These are phyloP conservation scores for Halictus ligatus DNA, from an alignment of 2,888 invertebrate genomes.

Conservation along the genomic window DNA sequence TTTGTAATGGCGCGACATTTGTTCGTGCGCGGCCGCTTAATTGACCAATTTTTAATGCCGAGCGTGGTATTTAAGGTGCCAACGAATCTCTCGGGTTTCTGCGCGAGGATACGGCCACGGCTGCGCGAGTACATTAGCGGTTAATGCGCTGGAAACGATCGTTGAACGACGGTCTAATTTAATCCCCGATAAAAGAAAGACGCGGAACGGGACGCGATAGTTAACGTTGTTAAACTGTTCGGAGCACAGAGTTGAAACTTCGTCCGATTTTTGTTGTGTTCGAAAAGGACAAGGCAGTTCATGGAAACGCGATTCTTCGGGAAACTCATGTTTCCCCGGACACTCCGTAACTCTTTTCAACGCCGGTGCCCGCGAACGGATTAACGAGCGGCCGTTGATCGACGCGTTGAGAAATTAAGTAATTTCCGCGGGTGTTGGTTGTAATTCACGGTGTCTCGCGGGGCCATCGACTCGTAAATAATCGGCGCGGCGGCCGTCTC, in stretches of 20 bases:
- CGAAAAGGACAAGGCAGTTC: no score
- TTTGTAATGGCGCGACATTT: slow-evolving; percentile 63
- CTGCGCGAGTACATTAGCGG: slow-evolving; percentile 43
- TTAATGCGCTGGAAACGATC: slow-evolving; percentile 51
- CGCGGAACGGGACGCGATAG: no score
- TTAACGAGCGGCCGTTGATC: slow-evolving; percentile 15
- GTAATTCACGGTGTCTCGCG: slow-evolving; percentile 43
- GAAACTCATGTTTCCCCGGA: not conserved
- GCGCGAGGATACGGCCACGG: not conserved
- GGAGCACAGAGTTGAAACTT: no score
- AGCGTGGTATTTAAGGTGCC: slow-evolving; percentile 29
- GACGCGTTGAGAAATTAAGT: slow-evolving; percentile 51
- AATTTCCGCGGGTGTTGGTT: slow-evolving; percentile 38
- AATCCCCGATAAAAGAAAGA: not conserved
- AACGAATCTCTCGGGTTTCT: slow-evolving; percentile 22
- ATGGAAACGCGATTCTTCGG: not conserved
- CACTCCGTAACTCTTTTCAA: not conserved
- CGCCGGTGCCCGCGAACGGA: not conserved
- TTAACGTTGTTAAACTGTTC: not conserved
- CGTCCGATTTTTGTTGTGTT: not conserved
- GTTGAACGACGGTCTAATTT: slow-evolving; percentile 17
- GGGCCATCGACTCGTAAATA: slow-evolving; percentile 61
- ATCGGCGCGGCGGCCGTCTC: slow-evolving; percentile 37
- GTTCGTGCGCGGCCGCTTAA: slow-evolving; percentile 59
- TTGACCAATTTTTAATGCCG: slow-evolving; percentile 61